Evolutionary conservation across 2,888 invertebrate species (phyloP).

Genomic region (Hemicrepidius hirtus): DNA sequence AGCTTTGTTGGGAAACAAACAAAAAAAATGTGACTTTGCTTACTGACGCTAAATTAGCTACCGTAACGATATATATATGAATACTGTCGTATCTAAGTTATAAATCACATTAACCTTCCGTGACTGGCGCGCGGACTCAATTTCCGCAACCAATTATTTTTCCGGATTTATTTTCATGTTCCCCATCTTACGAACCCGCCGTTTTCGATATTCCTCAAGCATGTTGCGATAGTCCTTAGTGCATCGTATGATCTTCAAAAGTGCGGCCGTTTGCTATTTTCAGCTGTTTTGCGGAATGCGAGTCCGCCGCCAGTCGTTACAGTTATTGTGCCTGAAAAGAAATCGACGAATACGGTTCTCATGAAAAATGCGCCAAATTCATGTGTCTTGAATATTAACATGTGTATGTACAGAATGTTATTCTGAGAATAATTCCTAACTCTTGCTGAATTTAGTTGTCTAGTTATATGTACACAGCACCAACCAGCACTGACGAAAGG

Average conservation of each 20-base stretch:
- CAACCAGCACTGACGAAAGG: too few species aligned
- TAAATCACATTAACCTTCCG: constrained; percentile 33
- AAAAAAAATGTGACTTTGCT: too few species aligned
- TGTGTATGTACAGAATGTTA: constrained; percentile 24
- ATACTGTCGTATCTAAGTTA: too few species aligned
- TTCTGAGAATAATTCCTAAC: not conserved
- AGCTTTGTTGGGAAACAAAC: too few species aligned
- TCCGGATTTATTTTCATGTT: too few species aligned
- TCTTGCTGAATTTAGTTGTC: not conserved
- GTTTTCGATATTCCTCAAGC: constrained; percentile 7
- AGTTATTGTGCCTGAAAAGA: constrained; percentile 52
- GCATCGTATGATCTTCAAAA: not conserved
- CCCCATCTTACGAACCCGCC: constrained; percentile 8
- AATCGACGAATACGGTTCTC: constrained; percentile 32
- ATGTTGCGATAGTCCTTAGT: not conserved
- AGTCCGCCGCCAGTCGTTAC: constrained; percentile 37
- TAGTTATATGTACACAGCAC: too few species aligned
- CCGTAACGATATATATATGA: too few species aligned
- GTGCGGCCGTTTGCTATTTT: not conserved
- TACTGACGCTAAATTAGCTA: too few species aligned
- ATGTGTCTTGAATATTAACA: constrained; percentile 31
- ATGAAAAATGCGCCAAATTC: constrained; percentile 23
- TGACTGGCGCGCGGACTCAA: constrained; percentile 27
- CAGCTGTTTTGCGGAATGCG: constrained; percentile 14
- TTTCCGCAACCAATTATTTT: constrained; percentile 5